These are phyloP conservation scores for Caradrina kadenii DNA, from an alignment of 2,888 invertebrate genomes.

Conservation along the genomic window DNA sequence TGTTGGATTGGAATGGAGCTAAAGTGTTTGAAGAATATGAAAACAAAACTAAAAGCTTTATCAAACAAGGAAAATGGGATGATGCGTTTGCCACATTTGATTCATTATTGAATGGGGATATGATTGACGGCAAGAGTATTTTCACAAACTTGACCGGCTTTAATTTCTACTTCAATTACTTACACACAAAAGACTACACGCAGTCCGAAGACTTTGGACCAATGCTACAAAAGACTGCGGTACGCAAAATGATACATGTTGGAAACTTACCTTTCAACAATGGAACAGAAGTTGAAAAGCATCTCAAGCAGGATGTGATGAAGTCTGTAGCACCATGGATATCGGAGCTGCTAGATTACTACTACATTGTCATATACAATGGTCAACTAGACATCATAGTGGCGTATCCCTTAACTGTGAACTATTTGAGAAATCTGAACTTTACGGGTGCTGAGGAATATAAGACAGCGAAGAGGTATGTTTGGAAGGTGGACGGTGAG, in stretches of 20 bases:
- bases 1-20: constrained; percentile 92
- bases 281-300: constrained; percentile 92
- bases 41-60: constrained; percentile 89
- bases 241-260: constrained; percentile 95
- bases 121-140: constrained; percentile 90
- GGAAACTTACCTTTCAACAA: constrained; percentile 94
- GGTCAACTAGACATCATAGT: constrained; percentile 98
- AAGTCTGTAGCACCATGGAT: constrained; percentile 94
- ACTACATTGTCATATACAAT: constrained; percentile 95
- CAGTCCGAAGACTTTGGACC: constrained; percentile 89
- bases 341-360: constrained; percentile 92
- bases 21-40: constrained; percentile 91
- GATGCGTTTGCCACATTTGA: constrained; percentile 94
- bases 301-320: constrained; percentile 95
- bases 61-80: constrained; percentile 91
- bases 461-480: constrained; percentile 91
- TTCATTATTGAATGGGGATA: constrained; percentile 92
- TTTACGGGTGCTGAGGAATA: constrained; percentile 93
- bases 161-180: constrained; percentile 93
- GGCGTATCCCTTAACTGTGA: constrained; percentile 95
- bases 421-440: constrained; percentile 93
- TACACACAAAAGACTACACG: constrained; percentile 91
- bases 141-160: constrained; percentile 95
- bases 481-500: constrained; percentile 93
- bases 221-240: constrained; percentile 91